Conservation (phyloP, 2,113 vertebrate genomes). For the Hypanus sabinus region DNA sequence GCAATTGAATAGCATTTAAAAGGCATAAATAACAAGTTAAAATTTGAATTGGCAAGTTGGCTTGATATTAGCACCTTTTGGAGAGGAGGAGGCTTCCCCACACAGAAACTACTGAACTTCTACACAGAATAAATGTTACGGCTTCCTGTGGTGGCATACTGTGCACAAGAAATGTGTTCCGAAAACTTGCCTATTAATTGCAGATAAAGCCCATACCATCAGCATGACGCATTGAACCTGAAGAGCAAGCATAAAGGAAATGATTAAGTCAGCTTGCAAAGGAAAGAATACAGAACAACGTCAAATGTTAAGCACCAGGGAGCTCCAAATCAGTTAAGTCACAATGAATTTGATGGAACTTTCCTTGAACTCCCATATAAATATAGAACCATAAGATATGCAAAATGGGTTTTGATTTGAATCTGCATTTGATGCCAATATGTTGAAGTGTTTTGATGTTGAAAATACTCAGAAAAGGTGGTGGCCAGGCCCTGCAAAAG, state of each 20-base stretch:
- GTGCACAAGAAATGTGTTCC: not conserved
- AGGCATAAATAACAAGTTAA: not conserved
- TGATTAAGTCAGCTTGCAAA: not conserved
- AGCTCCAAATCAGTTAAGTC: not conserved
- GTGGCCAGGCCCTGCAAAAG: not conserved
- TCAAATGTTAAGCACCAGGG: not conserved
- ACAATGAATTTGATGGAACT: not conserved
- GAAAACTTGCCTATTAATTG: not conserved
- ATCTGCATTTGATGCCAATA: not conserved
- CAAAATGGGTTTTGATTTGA: not conserved
- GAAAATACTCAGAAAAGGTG: not conserved
- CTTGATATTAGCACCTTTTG: not conserved
- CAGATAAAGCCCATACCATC: not conserved
- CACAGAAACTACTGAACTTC: not conserved
- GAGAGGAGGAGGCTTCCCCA: not conserved
- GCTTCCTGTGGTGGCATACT: not conserved
- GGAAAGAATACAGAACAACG: not conserved
- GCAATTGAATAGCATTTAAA: not conserved
- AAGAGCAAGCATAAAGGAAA: not conserved
- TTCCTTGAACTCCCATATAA: too few species aligned
- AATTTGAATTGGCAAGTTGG: not conserved
- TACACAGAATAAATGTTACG: not conserved
- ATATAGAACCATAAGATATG: too few species aligned
- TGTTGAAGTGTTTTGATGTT: not conserved
- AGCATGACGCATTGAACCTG: not conserved